Conservation (phyloP, 2,113 vertebrate species). For the Channa argus region DNA sequence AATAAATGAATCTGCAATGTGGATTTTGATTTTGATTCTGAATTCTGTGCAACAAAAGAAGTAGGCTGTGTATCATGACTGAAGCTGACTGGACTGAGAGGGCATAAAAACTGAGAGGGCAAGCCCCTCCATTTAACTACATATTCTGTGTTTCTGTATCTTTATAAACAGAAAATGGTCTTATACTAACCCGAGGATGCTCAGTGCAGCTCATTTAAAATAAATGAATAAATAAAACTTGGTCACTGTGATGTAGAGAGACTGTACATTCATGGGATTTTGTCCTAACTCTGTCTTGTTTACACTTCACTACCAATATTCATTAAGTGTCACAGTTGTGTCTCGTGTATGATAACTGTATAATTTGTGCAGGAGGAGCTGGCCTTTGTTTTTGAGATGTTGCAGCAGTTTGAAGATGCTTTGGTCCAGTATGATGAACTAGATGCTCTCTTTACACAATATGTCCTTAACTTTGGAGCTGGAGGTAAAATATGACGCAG, state of each 20-base stretch:
- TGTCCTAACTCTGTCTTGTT: not conserved
- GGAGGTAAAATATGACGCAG: constrained; percentile 83
- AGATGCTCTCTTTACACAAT: constrained; percentile 98
- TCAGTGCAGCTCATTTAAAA: not conserved
- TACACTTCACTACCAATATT: not conserved
- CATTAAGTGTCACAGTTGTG: not conserved
- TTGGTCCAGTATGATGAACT: constrained; percentile 98
- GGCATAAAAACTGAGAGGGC: not conserved
- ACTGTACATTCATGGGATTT: no score
- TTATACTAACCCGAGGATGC: not conserved
- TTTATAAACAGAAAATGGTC: not conserved
- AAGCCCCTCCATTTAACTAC: not conserved
- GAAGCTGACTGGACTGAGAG: not conserved
- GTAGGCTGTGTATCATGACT: no score
- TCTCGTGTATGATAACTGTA: constrained; percentile 2
- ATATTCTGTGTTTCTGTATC: not conserved
- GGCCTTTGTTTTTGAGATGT: constrained; percentile 99
- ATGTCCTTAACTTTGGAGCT: constrained; percentile 97
- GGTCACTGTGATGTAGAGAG: not conserved
- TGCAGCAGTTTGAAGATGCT: constrained; percentile 98
- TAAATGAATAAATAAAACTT: no score
- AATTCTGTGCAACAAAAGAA: not conserved
- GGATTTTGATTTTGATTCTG: not conserved
- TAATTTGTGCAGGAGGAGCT: constrained; percentile 90
- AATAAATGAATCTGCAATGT: not conserved